Conservation (phyloP, 2,888 invertebrate genomes). For the Drosophila ezoana region DNA sequence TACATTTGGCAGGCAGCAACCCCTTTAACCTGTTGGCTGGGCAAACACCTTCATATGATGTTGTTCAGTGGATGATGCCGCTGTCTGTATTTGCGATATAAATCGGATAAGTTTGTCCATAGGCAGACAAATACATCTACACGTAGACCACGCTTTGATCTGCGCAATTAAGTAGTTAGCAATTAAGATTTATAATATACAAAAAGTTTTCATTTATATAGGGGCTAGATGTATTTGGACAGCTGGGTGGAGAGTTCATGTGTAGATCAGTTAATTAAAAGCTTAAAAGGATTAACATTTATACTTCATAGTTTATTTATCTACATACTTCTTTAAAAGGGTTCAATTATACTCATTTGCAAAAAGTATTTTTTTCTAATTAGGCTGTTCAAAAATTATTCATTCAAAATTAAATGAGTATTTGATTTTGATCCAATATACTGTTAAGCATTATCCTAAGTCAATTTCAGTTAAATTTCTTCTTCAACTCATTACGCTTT, state of each 20-base stretch:
- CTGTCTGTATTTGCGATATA: conserved; percentile 18
- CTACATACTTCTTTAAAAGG: no score
- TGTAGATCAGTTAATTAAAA: conserved; percentile 14
- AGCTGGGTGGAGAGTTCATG: not conserved
- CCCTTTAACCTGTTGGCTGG: conserved; percentile 19
- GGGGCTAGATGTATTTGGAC: not conserved
- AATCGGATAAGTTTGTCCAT: conserved; percentile 29
- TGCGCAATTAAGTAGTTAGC: conserved; percentile 21
- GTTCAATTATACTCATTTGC: no score
- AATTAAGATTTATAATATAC: not conserved
- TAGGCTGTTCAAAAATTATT: no score
- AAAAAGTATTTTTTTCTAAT: no score
- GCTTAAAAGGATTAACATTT: no score
- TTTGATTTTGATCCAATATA: no score
- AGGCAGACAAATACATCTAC: not conserved
- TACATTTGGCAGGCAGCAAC: conserved; percentile 20
- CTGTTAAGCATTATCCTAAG: not conserved
- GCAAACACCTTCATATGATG: conserved; percentile 31
- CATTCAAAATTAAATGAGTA: no score
- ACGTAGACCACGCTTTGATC: conserved; percentile 35
- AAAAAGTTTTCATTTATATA: conserved; percentile 23
- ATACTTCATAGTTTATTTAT: no score
- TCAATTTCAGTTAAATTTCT: conserved; percentile 10
- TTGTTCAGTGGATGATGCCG: not conserved
- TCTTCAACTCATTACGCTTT: conserved; percentile 1